A percentile compares a stretch with the other conserved stretches of the same genome.
These are phyloP conservation scores for Mormyrops boulengeri DNA, from an alignment of 2,797 vertebrate genomes.

Conservation along the genomic window DNA sequence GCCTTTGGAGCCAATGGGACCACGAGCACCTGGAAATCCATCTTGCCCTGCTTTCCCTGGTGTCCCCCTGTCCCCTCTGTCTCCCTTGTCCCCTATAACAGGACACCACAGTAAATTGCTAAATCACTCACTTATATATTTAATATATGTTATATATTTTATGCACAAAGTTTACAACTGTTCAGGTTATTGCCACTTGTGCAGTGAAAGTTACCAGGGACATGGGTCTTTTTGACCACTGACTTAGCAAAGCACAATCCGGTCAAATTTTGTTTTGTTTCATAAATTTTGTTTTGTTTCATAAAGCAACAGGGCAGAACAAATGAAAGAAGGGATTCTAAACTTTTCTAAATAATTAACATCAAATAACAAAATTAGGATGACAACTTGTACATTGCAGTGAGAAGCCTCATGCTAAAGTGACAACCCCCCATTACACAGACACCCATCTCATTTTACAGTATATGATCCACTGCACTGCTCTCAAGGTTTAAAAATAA, in stretches of 20 bases:
- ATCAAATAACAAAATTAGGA: not conserved
- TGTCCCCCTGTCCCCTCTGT: constrained; percentile 73
- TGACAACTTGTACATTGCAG: not conserved
- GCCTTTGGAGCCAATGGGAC: constrained; percentile 70
- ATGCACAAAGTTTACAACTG: not conserved
- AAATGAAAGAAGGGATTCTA: not conserved
- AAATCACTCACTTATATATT: not conserved
- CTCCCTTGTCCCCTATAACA: constrained; percentile 80
- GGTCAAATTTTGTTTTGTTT: not conserved
- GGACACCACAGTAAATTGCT: not conserved
- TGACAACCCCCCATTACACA: not conserved
- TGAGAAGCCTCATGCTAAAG: not conserved
- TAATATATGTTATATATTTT: not conserved
- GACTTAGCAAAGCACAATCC: not conserved
- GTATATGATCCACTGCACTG: not conserved
- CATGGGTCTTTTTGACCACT: not conserved
- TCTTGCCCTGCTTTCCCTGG: constrained; percentile 75
- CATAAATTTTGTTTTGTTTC: not conserved
- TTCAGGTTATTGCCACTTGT: not conserved
- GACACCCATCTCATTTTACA: not conserved
- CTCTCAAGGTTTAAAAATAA: not conserved
- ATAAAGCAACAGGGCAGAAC: not conserved
- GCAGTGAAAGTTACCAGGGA: not conserved
- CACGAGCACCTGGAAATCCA: constrained; percentile 66
- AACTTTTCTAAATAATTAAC: not conserved